Evolutionary conservation across 30 jellyfish, hydroid and myxozoan species (phyloP), one percentile per base, ranked within the genome.

Genomic region (Pelagia noctiluca): DNA sequence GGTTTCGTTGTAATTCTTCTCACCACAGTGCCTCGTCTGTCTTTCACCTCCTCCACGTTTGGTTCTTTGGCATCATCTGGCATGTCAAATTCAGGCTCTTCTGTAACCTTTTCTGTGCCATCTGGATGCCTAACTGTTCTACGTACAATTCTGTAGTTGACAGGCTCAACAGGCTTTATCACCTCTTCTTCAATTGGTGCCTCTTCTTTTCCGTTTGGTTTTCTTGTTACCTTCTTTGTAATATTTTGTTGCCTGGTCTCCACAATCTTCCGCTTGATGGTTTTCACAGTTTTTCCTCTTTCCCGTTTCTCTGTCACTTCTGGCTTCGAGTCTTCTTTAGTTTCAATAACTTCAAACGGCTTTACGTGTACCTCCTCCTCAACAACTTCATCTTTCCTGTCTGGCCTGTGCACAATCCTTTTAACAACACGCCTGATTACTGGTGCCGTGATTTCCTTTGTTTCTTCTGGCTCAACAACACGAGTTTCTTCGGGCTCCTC

Each of bases 381-480:
- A 16, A 67, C 80, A 0, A 22, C 80, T 25, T 47, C n/a, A 30
- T 60, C 72, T 24, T n/a, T 22, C 61, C 95, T 94, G 62, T 76
- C 93, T 28, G 88, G 93, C 81, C 48, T 62, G 29, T 92, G 66
- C 2, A 71, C 26, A 30, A 83, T 84, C 61, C 93, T 10, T n/a
- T 26, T 22, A 5, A 60, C 35, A n/a, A 60, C 35, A 26, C 72
- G 72, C 22, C 22, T 60, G 72, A 22, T 60, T 8, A 60, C 22
- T 8, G 72, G 72, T 22, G 35, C 35, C 21, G 8, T 12, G 21
- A 22, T 60, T 24, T 60, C 72, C 21, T 60, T 60, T 22, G 72
- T 60, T 42, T 74, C 95, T 47, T 50, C 92, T 23, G 62, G 77
- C 95, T 84, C 93, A 25, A 30, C 93, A 35, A 73, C 93, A 47